phyloP scores from a whole-genome alignment of 2,797 vertebrate species.

The Fringilla coelebs region DNA sequence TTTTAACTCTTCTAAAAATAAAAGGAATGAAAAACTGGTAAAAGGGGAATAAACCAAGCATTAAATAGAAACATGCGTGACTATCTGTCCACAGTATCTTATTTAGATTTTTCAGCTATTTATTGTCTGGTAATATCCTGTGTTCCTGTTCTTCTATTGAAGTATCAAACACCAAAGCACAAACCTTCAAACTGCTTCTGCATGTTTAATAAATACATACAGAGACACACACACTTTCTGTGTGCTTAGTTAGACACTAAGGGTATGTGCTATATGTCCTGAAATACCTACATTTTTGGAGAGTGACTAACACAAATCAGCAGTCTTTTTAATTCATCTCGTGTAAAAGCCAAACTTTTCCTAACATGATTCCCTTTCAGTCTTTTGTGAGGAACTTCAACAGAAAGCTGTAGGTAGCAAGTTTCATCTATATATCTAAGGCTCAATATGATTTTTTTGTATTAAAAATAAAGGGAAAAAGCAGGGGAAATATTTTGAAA shows the following conservation, averaged over 20 bases:
- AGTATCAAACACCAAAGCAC: conserved; percentile 66
- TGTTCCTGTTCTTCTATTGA: conserved; percentile 57
- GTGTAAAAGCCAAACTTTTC: conserved; percentile 77
- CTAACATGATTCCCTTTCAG: conserved; percentile 49
- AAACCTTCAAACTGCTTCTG: conserved; percentile 53
- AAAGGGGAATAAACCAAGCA: conserved; percentile 41
- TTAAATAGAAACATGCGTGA: conserved; percentile 45
- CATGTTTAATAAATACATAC: conserved; percentile 9
- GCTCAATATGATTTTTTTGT: conserved; percentile 69
- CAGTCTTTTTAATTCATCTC: conserved; percentile 62
- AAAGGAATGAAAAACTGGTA: conserved; percentile 43
- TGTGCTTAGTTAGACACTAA: conserved; percentile 13
- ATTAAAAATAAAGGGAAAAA: conserved; percentile 79
- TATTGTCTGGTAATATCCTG: conserved; percentile 58
- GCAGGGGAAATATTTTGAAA: conserved; percentile 87
- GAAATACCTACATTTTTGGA: conserved; percentile 58
- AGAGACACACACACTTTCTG: neutral
- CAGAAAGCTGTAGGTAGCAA: conserved; percentile 57
- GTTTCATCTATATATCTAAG: conserved; percentile 69
- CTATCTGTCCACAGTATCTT: conserved; percentile 57
- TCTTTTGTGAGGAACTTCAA: conserved; percentile 73
- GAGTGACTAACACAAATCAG: conserved; percentile 51
- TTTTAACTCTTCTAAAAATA: conserved; percentile 54
- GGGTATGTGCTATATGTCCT: neutral
- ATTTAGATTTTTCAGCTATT: conserved; percentile 72